Conservation (phyloP, 2,888 invertebrate genomes). For the Iphiclides podalirius region DNA sequence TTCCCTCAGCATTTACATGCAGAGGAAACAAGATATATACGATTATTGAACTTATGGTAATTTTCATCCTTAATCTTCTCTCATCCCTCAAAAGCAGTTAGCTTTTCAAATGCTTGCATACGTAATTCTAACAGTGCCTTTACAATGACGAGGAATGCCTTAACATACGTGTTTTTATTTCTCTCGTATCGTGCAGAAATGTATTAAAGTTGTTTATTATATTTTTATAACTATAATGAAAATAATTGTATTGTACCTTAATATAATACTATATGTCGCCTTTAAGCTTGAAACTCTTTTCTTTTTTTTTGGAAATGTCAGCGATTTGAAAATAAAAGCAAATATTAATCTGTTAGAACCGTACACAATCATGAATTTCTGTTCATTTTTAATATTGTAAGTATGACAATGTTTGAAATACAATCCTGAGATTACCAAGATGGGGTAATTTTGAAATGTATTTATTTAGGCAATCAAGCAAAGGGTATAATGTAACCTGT, state of each 20-base stretch:
- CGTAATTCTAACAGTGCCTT: constrained; percentile 14
- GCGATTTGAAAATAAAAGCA: too few relatives aligned
- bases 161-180: neutral
- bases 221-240: neutral
- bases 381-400: neutral
- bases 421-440: neutral
- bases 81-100: too few relatives aligned
- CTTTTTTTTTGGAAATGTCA: neutral
- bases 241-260: neutral
- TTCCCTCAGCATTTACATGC: too few relatives aligned
- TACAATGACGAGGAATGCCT: neutral
- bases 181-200: neutral
- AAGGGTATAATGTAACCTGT: too few relatives aligned
- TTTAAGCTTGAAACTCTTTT: neutral
- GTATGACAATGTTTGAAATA: neutral
- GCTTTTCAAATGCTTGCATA: neutral
- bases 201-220: neutral
- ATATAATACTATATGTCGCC: neutral
- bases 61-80: too few relatives aligned
- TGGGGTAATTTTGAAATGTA: neutral
- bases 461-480: neutral
- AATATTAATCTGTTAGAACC: too few relatives aligned
- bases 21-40: too few relatives aligned
- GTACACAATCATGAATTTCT: neutral
- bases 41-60: too few relatives aligned